A percentile compares a stretch with the other conserved stretches of the same genome.
Evolutionary conservation across 2,797 vertebrate genomes (phyloP).

Genomic region (Rousettus madagascariensis): DNA sequence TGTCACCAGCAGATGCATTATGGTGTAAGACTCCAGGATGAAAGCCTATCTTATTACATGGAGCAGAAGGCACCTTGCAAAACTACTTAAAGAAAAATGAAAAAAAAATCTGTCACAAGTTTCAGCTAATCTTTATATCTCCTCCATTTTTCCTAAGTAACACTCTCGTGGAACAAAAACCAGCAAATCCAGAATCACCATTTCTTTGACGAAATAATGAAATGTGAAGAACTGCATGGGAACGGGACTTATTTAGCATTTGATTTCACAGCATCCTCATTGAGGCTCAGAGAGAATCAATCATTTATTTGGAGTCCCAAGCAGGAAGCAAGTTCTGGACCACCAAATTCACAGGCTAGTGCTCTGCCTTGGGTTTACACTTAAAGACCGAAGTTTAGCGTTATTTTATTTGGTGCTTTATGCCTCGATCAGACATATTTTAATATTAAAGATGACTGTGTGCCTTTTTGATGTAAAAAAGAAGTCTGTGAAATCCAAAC

Average conservation of each 20-base stretch:
- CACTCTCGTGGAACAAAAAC: not conserved
- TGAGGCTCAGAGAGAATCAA: not conserved
- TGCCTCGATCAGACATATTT: not conserved
- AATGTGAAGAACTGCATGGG: not conserved
- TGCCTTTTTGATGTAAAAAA: not conserved
- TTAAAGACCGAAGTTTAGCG: not conserved
- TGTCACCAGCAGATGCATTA: not conserved
- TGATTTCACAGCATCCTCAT: not conserved
- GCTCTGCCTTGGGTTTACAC: not conserved
- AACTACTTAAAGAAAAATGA: not conserved
- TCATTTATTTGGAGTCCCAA: not conserved
- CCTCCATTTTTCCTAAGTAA: not conserved
- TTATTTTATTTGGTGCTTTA: not conserved
- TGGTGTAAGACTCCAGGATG: not conserved
- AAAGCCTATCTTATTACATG: not conserved
- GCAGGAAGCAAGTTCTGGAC: not conserved
- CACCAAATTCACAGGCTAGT: not conserved
- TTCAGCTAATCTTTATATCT: not conserved
- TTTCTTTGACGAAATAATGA: not conserved
- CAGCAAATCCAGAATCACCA: not conserved
- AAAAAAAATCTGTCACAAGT: not conserved
- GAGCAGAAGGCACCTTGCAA: not conserved
- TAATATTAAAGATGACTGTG: not conserved
- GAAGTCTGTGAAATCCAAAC: conserved; percentile 28
- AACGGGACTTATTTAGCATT: fast-evolving